Conservation (phyloP, 2,113 vertebrate genomes). For the Microcebus tavaratra region DNA sequence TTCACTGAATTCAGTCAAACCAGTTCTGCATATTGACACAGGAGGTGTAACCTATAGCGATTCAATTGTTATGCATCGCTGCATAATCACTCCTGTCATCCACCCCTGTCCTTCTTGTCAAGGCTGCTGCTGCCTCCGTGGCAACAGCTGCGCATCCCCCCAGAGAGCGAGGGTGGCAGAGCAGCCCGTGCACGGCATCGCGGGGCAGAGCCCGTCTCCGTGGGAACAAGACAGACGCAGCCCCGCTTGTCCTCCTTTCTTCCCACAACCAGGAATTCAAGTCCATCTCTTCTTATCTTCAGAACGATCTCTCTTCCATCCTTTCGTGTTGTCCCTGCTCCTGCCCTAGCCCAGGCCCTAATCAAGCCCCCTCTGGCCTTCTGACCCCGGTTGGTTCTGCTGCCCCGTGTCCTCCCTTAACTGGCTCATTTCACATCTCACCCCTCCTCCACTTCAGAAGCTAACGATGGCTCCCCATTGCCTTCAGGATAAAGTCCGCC, state of each 20-base stretch:
- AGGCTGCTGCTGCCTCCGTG: neutral
- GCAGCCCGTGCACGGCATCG: fast-evolving
- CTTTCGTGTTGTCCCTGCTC: neutral
- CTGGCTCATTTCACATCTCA: neutral
- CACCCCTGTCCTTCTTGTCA: neutral
- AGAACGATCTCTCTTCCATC: neutral
- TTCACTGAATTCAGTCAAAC: slow-evolving; percentile 66
- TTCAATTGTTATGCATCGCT: slow-evolving; percentile 45
- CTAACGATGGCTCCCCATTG: neutral
- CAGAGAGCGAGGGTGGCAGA: neutral
- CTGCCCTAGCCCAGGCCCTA: neutral
- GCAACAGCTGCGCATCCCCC: neutral
- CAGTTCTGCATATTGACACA: slow-evolving; percentile 63
- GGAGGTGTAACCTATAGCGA: slow-evolving; percentile 51
- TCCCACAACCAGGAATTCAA: neutral
- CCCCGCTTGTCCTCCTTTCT: neutral
- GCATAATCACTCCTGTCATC: slow-evolving; percentile 58
- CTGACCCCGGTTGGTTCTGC: neutral
- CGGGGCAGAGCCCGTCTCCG: neutral
- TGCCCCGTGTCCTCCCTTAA: neutral
- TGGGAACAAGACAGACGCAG: neutral
- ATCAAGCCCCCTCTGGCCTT: neutral
- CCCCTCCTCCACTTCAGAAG: neutral
- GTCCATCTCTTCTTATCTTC: neutral
- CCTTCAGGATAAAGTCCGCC: neutral